Evolutionary conservation across 1,140 invertebrate genomes (phyloP), one percentile per base, ranked within the genome.

Genomic region (Neodiprion virginianus): DNA sequence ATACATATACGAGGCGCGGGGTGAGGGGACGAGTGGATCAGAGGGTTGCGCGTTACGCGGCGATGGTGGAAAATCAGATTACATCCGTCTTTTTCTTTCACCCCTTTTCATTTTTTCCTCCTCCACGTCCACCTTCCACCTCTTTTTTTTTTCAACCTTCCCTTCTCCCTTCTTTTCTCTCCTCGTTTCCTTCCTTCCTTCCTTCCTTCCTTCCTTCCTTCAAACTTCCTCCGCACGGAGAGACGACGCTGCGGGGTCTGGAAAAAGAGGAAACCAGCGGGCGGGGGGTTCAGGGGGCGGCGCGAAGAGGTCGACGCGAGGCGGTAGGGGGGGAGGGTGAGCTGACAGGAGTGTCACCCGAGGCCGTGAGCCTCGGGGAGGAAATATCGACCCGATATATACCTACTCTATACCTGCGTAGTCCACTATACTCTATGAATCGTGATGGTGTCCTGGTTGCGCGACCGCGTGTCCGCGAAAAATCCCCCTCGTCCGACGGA

Each of bases 361-460:
- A 72, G 75, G 79, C 75, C 74, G 77, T 80, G 53, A 61, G 75
- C 74, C 78, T 82, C 75, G 74, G 80, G 69, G 73, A 79, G 75
- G 79, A 80, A 61, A 77, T 84, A 85, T 86, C 84, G 84, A 86
- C 79, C 83, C 78, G 68, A 77, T 72, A 76, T 66, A 67, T 73
- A 74, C 67, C 8, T 75, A 74, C 73, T 5, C 53, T 61, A 61
- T 61, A 61, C 53, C 53, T 61, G 8, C 28, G 28, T 40, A 40
- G 28, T 40, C 28, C 28, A 40, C 28, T 40, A 40, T 40, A 40
- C 2, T 65, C 61, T 65, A 65, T 48, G 49, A 48, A 61, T 75
- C 68, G 17, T 73, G 67, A 70, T 53, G 47, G 48, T 69, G 49
- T 40, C 28, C 28, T 40, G 28, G 28, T 40, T 53, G 21, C 49